phyloP scores from a whole-genome alignment of 2,113 vertebrate genomes.

The Empidonax traillii region DNA sequence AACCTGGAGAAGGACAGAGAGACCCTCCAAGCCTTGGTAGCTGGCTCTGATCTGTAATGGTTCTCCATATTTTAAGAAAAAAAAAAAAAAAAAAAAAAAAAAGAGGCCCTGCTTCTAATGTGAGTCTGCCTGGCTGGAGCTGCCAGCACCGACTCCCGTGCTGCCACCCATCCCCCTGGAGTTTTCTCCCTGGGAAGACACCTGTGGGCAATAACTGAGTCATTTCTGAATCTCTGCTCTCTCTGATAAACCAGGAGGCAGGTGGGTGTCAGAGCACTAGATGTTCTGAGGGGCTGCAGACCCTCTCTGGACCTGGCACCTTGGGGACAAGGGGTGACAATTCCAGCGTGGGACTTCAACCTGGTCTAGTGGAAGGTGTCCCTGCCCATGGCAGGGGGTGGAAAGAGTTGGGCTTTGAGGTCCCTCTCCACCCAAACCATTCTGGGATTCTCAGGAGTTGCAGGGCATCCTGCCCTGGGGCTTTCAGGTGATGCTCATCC shows the following conservation, averaged over 20 bases:
- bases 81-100: too few species aligned
- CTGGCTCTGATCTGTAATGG: background rate
- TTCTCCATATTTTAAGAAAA: background rate
- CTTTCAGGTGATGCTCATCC: background rate
- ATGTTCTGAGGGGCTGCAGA: fast-evolving
- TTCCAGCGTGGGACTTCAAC: fast-evolving
- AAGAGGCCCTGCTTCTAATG: background rate
- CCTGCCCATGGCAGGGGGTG: background rate
- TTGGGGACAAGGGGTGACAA: background rate
- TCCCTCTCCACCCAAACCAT: background rate
- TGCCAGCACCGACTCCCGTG: fast-evolving
- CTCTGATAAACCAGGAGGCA: background rate
- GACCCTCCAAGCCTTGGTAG: fast-evolving
- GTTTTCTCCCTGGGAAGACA: background rate
- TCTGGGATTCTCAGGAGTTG: background rate
- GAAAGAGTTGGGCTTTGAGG: background rate
- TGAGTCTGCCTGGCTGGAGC: background rate
- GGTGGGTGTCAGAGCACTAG: background rate
- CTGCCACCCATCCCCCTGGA: background rate
- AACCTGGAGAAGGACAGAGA: background rate
- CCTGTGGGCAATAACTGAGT: fast-evolving
- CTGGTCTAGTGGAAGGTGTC: fast-evolving
- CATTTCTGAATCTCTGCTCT: background rate
- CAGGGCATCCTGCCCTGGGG: fast-evolving
- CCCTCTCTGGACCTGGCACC: background rate